A percentile compares a stretch with the other conserved stretches of the same genome.
Evolutionary conservation across 2,113 vertebrate genomes (phyloP).

Genomic region (Cyphomyrus discorhynchus): DNA sequence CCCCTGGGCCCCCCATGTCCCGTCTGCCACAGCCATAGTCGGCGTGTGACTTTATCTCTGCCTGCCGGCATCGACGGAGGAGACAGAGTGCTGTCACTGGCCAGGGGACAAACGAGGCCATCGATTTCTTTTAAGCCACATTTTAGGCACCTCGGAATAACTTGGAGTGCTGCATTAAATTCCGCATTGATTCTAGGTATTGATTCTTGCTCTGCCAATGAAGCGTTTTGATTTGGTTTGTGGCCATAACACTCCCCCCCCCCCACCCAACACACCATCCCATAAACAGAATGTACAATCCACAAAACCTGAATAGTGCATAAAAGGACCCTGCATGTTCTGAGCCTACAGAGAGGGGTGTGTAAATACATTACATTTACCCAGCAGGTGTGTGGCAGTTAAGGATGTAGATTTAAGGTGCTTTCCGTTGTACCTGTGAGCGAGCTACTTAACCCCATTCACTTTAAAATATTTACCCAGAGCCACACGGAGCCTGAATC

Average conservation of each 20-base stretch:
- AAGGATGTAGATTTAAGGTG: not conserved
- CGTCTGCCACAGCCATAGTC: not conserved
- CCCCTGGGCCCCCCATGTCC: not conserved
- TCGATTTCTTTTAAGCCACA: not conserved
- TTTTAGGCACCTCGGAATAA: not conserved
- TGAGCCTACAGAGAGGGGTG: not conserved
- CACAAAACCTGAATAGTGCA: not conserved
- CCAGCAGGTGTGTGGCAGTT: not conserved
- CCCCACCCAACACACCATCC: not conserved
- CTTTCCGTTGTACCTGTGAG: not conserved
- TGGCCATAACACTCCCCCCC: not conserved
- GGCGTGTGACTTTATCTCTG: not conserved
- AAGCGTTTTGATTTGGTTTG: not conserved
- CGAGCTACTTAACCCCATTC: not conserved
- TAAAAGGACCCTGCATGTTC: not conserved
- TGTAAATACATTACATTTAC: not conserved
- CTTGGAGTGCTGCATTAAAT: not conserved
- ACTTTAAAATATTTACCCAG: not conserved
- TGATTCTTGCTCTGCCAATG: not conserved
- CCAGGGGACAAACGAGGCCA: not conserved
- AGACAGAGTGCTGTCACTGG: no score
- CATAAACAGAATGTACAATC: not conserved
- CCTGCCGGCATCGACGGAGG: not conserved
- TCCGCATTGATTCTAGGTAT: not conserved
- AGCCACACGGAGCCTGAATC: not conserved